These are phyloP conservation scores for Parochlus steinenii DNA, from an alignment of 2,888 invertebrate genomes.

Conservation along the genomic window DNA sequence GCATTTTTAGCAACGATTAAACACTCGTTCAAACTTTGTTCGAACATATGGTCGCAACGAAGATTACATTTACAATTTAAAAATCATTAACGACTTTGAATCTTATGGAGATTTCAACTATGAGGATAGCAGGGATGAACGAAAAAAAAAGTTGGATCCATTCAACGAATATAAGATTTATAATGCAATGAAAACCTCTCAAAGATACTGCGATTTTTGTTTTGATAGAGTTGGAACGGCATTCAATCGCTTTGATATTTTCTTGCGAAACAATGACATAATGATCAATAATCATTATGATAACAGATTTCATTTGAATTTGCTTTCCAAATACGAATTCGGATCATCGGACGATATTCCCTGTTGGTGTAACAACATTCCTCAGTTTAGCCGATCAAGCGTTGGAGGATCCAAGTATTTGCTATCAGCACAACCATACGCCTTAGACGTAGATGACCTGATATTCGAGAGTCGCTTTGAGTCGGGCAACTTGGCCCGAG, in stretches of 20 bases:
- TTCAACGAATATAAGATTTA: constrained; percentile 1
- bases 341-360: constrained; percentile 3
- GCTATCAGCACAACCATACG: constrained; percentile 42
- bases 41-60: constrained; percentile 11
- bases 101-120: constrained; percentile 8
- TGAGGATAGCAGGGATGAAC: constrained; percentile 3
- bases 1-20: constrained; percentile 5
- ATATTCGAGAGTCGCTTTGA: constrained; percentile 88
- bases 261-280: constrained; percentile 6
- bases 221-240: constrained; percentile 3
- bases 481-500: constrained; percentile 82
- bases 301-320: neutral
- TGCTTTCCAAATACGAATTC: constrained; percentile 5
- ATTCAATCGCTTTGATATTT: constrained; percentile 7
- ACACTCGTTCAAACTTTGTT: constrained; percentile 6
- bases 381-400: constrained; percentile 69
- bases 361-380: constrained; percentile 11
- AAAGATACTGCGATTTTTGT: constrained; percentile 3
- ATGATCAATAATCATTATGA: constrained; percentile 9
- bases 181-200: neutral
- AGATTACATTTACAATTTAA: constrained; percentile 5
- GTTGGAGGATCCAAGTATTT: constrained; percentile 58
- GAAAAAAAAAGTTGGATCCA: neutral
- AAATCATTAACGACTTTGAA: constrained; percentile 7
- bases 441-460: constrained; percentile 41